Percentiles rank a stretch among this genome's conserved stretches.
phyloP scores from a whole-genome alignment of 2,113 vertebrate genomes.

The Cygnus atratus region DNA sequence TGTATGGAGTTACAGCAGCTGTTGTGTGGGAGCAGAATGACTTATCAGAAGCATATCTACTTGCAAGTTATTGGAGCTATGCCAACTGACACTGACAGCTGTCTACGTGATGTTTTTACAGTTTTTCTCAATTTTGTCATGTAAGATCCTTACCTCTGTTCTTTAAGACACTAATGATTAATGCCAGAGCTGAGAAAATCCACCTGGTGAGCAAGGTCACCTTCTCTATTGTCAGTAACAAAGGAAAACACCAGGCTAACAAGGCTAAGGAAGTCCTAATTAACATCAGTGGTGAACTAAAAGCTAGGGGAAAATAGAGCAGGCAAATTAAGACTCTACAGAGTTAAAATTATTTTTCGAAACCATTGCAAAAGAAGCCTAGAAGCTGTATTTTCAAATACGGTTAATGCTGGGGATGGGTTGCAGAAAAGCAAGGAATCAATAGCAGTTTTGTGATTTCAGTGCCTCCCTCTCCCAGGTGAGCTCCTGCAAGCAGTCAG shows the following conservation, averaged over 20 bases:
- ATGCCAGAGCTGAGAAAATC: constrained; percentile 55
- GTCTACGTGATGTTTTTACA: constrained; percentile 12
- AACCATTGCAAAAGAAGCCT: background rate
- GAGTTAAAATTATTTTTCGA: background rate
- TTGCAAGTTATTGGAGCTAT: constrained; percentile 10
- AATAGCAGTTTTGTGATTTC: background rate
- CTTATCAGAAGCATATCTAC: background rate
- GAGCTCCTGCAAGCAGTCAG: background rate
- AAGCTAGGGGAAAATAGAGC: constrained; percentile 16
- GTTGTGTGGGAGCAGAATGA: background rate
- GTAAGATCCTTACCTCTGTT: constrained; percentile 39
- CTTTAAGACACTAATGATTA: constrained; percentile 59
- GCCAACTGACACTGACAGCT: constrained; percentile 38
- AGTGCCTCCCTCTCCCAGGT: background rate
- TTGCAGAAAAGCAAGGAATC: constrained; percentile 16
- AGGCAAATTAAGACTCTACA: background rate
- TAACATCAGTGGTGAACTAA: constrained; percentile 1
- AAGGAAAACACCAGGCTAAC: constrained; percentile 22
- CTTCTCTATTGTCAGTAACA: constrained; percentile 1
- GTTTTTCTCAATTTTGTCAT: background rate
- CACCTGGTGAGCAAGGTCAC: constrained; percentile 52
- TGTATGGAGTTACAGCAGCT: background rate
- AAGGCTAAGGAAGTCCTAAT: constrained; percentile 42
- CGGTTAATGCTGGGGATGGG: constrained; percentile 31
- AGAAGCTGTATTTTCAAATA: constrained; percentile 33